Base-by-base conservation (phyloP, 2,888 invertebrate genomes). In the Plebejus argus region DNA sequence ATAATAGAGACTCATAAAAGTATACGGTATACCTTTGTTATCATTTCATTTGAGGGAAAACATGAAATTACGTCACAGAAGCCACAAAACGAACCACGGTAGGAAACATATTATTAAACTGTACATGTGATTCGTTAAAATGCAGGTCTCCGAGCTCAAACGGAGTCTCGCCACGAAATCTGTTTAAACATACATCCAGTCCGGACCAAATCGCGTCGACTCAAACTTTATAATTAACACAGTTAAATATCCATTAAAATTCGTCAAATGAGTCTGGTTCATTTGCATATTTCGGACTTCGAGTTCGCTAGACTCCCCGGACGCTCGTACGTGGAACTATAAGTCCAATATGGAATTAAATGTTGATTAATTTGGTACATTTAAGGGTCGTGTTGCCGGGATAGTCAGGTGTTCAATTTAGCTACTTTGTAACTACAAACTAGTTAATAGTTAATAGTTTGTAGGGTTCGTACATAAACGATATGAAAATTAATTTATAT, bases 241-340 rank as follows among this genome's bases (percentile, higher is more conserved):
- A 87, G 90, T 90, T 92, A 91, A 91, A 92, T 90, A 89, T 88
- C 90, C 86, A 91, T 91, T 92, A 90, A 92, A 92, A 90, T 91
- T 91, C 87, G 90, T 90, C 89, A 91, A 92, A 91, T 91, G 89
- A 90, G 90, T 91, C 87, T 86, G 86, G 87, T 87, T 87, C 90
- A 91, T 92, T 91, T 90, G 89, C 92, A 93, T 91, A 92, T 91
- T 92, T 91, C 87, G 89, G 88, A 85, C 28, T 66, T 33, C 28
- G 66, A 85, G 86, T 86, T 84, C 83, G 85, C 86, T 85, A 5
- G 84, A 87, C 88, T 92, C 93, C 92, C 93, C 81, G 79, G 87
- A 82, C 85, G 87, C 82, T 86, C 89, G 89, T 91, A 87, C 85
- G 84, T 85, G 86, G 83, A 85, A 80, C 82, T 89, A n/a, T n/a